These are phyloP conservation scores for Galendromus occidentalis DNA, from an alignment of 1,140 invertebrate genomes.

Conservation along the genomic window DNA sequence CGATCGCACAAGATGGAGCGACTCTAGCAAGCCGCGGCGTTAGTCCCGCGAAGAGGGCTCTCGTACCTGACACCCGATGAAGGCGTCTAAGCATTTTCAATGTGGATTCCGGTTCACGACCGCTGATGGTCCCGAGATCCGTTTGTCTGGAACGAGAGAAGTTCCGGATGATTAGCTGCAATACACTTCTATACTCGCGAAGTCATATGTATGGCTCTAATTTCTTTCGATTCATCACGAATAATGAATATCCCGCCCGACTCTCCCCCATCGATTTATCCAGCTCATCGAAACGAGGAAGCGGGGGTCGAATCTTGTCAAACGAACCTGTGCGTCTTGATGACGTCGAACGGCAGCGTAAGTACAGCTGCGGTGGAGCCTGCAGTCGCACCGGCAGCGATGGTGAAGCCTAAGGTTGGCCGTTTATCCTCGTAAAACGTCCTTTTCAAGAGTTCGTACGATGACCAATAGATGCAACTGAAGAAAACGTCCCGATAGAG, in stretches of 20 bases:
- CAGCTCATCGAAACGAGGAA: too few relatives aligned
- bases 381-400: conserved; percentile 29
- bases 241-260: too few relatives aligned
- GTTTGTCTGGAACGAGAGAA: not conserved
- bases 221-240: too few relatives aligned
- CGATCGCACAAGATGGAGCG: conserved; percentile 31
- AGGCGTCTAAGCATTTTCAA: not conserved
- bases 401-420: conserved; percentile 26
- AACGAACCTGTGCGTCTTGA: conserved; percentile 32
- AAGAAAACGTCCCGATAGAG: conserved; percentile 89
- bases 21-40: conserved; percentile 28
- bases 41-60: conserved; percentile 23
- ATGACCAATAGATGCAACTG: conserved; percentile 46
- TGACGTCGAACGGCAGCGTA: conserved; percentile 36
- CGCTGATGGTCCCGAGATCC: not conserved
- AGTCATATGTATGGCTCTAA: too few relatives aligned
- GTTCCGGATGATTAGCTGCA: too few relatives aligned
- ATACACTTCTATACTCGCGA: too few relatives aligned
- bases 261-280: too few relatives aligned
- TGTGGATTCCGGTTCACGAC: not conserved
- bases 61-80: conserved; percentile 8
- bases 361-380: conserved; percentile 31
- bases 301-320: too few relatives aligned
- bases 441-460: conserved; percentile 30
- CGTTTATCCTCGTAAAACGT: conserved; percentile 23